A percentile compares a stretch with the other conserved stretches of the same genome.
phyloP scores from a whole-genome alignment of 2,888 invertebrate genomes.

The Andrena camellia region DNA sequence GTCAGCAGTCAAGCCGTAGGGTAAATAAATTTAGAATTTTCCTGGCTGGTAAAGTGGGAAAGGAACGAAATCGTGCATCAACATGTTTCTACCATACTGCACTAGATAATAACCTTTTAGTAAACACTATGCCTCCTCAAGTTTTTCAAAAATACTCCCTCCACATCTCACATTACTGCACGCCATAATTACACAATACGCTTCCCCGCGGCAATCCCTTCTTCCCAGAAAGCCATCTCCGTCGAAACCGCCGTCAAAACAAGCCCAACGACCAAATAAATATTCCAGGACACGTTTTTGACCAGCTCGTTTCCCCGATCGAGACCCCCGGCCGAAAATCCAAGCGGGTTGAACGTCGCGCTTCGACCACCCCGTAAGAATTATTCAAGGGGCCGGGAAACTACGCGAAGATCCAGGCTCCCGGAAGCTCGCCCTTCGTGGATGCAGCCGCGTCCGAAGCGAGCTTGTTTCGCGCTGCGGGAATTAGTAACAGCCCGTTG shows the following conservation, averaged over 20 bases:
- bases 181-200: conserved; percentile 24
- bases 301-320: not conserved
- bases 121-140: not conserved
- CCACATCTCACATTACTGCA: not conserved
- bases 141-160: not conserved
- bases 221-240: conserved; percentile 1
- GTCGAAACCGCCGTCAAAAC: conserved; percentile 22
- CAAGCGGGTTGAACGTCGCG: not conserved
- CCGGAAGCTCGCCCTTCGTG: too few relatives aligned
- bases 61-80: not conserved
- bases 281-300: conserved; percentile 12
- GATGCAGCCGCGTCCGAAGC: not conserved
- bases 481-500: conserved; percentile 43
- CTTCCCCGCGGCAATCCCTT: conserved; percentile 14
- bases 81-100: too few relatives aligned
- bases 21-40: conserved; percentile 70
- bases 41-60: not conserved
- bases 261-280: conserved; percentile 15
- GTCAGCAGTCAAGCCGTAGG: conserved; percentile 61
- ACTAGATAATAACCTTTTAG: too few relatives aligned
- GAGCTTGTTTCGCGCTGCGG: conserved; percentile 13
- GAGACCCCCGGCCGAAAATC: not conserved
- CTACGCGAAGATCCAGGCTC: not conserved
- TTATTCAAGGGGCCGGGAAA: conserved; percentile 28
- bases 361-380: conserved; percentile 8